Percentiles rank a stretch among this genome's conserved stretches.
These are phyloP conservation scores for Steinernema scapterisci DNA, from an alignment of 2,888 invertebrate genomes.

Conservation along the genomic window DNA sequence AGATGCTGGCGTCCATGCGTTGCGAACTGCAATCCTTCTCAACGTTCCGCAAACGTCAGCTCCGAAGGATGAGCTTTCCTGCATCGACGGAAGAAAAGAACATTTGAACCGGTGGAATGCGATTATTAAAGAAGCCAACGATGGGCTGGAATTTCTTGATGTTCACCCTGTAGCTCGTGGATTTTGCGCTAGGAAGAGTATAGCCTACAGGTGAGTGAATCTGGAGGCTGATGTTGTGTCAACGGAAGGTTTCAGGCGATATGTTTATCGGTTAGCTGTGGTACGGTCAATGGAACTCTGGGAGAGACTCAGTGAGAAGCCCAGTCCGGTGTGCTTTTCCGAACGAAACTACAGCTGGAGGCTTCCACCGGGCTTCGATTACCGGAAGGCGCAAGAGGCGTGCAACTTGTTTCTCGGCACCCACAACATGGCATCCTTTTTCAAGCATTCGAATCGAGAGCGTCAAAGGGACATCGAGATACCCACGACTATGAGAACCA, in stretches of 20 bases:
- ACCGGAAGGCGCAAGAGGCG: conserved; percentile 40
- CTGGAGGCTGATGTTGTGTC: not conserved
- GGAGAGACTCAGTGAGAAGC: conserved; percentile 44
- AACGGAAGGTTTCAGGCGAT: conserved; percentile 45
- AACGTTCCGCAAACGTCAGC: not conserved
- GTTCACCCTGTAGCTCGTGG: conserved; percentile 56
- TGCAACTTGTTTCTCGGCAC: conserved; percentile 49
- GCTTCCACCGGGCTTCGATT: conserved; percentile 50
- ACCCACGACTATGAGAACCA: conserved; percentile 42
- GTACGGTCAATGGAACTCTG: conserved; percentile 43
- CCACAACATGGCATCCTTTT: conserved; percentile 56
- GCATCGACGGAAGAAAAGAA: too few species aligned
- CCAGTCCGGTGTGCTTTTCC: conserved; percentile 50
- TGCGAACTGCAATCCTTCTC: conserved; percentile 45
- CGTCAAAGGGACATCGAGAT: conserved; percentile 43
- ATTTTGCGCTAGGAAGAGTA: conserved; percentile 54
- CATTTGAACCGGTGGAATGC: not conserved
- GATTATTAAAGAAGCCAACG: not conserved
- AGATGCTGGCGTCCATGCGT: conserved; percentile 54
- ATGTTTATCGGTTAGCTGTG: conserved; percentile 58
- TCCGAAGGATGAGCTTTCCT: too few species aligned
- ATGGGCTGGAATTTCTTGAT: conserved; percentile 42
- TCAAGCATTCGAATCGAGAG: conserved; percentile 53
- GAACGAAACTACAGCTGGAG: conserved; percentile 52
- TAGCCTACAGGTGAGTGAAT: conserved; percentile 46